Evolutionary conservation across 2,797 vertebrate genomes (phyloP).

Genomic region (Vireo griseus): DNA sequence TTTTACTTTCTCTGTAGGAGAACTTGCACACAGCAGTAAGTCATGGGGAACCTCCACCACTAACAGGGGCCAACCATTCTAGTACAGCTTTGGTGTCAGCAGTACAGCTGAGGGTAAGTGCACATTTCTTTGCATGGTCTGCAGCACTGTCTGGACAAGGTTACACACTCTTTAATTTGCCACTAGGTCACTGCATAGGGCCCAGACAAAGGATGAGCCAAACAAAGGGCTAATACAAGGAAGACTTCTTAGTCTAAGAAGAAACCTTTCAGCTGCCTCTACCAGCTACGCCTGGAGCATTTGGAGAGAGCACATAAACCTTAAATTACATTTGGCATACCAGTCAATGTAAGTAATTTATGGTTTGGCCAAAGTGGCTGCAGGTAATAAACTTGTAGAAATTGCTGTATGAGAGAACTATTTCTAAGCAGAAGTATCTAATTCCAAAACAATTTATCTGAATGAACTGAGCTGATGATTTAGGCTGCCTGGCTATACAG

Average conservation of each 20-base stretch:
- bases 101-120: neutral
- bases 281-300: neutral
- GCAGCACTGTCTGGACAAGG: neutral
- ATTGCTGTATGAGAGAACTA: neutral
- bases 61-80: neutral
- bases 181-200: neutral
- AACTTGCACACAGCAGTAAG: neutral
- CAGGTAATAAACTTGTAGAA: conserved; percentile 1
- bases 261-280: neutral
- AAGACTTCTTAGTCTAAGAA: neutral
- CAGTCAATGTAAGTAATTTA: neutral
- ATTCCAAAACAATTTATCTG: neutral
- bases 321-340: neutral
- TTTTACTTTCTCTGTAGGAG: neutral
- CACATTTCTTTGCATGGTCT: neutral
- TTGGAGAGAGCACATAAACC: neutral
- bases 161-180: neutral
- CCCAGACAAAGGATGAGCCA: neutral
- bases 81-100: neutral
- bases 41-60: neutral
- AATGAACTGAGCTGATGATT: neutral
- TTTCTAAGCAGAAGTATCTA: neutral
- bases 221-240: neutral
- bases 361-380: neutral
- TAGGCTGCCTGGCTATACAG: neutral